These are phyloP conservation scores for Psilanteris sp. DNA, from an alignment of 1,140 invertebrate genomes.

Conservation along the genomic window DNA sequence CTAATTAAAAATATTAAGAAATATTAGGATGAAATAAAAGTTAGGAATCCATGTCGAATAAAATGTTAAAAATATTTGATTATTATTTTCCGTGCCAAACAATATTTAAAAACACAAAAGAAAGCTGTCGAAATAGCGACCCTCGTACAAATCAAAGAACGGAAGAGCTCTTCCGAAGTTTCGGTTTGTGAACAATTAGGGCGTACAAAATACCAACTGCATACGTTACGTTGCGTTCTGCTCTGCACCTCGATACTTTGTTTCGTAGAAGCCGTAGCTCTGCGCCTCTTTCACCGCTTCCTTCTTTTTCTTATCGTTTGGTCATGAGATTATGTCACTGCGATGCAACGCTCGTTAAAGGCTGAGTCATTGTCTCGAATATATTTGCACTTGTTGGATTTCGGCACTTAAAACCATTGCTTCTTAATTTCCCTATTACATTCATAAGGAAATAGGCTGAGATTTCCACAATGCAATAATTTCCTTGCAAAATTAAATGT, in stretches of 20 bases:
- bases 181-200: slow-evolving; percentile 75
- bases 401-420: slow-evolving; percentile 10
- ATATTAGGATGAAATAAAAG: too few species aligned
- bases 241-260: slow-evolving; percentile 29
- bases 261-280: slow-evolving; percentile 45
- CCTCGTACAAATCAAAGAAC: slow-evolving; percentile 65
- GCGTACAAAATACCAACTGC: slow-evolving; percentile 70
- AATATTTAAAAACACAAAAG: slow-evolving; percentile 16
- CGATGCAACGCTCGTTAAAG: slow-evolving; percentile 5
- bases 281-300: slow-evolving; percentile 12
- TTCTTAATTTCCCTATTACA: slow-evolving; percentile 5
- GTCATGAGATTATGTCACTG: slow-evolving; percentile 61
- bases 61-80: too few species aligned
- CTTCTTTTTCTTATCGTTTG: slow-evolving; percentile 50
- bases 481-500: slow-evolving; percentile 13
- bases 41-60: too few species aligned
- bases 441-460: neutral
- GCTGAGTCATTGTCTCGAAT: slow-evolving; percentile 25
- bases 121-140: slow-evolving; percentile 41
- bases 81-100: too few species aligned
- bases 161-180: slow-evolving; percentile 77
- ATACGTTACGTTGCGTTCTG: slow-evolving; percentile 53
- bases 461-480: neutral
- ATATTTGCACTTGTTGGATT: slow-evolving; percentile 33
- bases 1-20: too few species aligned